Evolutionary conservation across 2,888 invertebrate species (phyloP).

Genomic region (Lasioglossum morio): DNA sequence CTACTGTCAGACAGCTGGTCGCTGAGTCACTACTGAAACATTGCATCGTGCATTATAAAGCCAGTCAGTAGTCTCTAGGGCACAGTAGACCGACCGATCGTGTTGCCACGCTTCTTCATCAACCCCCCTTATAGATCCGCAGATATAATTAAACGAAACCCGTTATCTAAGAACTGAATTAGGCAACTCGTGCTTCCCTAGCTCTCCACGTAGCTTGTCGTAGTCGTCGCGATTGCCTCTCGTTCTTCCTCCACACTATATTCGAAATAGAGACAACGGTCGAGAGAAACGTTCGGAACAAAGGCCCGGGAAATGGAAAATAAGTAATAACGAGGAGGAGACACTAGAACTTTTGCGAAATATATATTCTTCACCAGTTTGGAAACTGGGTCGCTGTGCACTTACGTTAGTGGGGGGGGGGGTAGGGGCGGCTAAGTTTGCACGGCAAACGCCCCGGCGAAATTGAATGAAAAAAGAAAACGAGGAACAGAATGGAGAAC

Average conservation of each 20-base stretch:
- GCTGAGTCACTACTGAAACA: conserved; percentile 76
- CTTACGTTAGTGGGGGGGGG: not conserved
- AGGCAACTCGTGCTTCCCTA: not conserved
- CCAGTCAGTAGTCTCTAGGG: conserved; percentile 65
- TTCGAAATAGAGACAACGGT: not conserved
- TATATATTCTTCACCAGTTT: not conserved
- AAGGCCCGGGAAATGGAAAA: not conserved
- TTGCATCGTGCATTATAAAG: conserved; percentile 67
- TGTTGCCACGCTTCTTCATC: conserved; percentile 35
- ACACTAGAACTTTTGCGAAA: conserved; percentile 13
- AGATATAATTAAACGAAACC: conserved; percentile 65
- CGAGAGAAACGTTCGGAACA: not conserved
- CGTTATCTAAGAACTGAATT: conserved; percentile 42
- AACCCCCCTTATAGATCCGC: conserved; percentile 46
- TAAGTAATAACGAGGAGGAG: conserved; percentile 13
- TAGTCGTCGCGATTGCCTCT: not conserved
- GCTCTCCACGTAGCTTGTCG: not conserved
- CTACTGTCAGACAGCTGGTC: conserved; percentile 75
- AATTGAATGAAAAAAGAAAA: not conserved
- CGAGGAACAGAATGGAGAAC: not conserved
- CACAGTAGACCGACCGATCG: conserved; percentile 57
- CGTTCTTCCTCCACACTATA: not conserved
- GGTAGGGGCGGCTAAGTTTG: not conserved
- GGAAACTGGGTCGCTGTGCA: conserved; percentile 9
- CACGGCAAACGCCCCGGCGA: not conserved